These are phyloP conservation scores for Archocentrus centrarchus DNA, from an alignment of 2,113 vertebrate species.

Conservation along the genomic window DNA sequence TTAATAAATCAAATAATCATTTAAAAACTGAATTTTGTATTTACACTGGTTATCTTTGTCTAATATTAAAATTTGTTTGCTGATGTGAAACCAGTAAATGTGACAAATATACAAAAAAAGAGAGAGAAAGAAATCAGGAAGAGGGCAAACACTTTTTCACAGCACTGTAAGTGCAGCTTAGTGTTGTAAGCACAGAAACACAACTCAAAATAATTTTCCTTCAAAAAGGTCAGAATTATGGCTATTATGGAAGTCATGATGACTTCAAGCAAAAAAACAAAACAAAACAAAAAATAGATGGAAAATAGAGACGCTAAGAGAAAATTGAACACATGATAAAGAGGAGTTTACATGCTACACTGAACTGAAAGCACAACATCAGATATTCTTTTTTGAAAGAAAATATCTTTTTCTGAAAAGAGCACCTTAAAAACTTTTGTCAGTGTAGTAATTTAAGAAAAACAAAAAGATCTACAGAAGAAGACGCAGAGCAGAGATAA, in stretches of 20 bases:
- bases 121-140: too few relatives aligned
- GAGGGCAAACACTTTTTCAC: neutral
- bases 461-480: neutral
- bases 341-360: neutral
- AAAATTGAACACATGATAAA: neutral
- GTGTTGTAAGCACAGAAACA: neutral
- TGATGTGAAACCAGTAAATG: neutral
- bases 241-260: neutral
- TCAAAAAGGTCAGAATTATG: too few relatives aligned
- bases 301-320: neutral
- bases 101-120: neutral
- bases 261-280: neutral
- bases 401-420: neutral
- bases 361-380: neutral
- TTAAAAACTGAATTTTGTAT: neutral
- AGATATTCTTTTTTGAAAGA: neutral
- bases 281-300: too few relatives aligned
- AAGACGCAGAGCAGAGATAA: neutral
- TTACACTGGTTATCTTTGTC: neutral
- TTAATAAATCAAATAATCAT: neutral
- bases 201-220: too few relatives aligned
- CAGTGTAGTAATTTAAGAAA: neutral
- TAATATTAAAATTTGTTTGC: neutral
- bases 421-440: neutral
- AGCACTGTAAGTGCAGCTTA: neutral